Evolutionary conservation across 1,140 invertebrate species (phyloP).

Genomic region (Drosophila micromelanica): DNA sequence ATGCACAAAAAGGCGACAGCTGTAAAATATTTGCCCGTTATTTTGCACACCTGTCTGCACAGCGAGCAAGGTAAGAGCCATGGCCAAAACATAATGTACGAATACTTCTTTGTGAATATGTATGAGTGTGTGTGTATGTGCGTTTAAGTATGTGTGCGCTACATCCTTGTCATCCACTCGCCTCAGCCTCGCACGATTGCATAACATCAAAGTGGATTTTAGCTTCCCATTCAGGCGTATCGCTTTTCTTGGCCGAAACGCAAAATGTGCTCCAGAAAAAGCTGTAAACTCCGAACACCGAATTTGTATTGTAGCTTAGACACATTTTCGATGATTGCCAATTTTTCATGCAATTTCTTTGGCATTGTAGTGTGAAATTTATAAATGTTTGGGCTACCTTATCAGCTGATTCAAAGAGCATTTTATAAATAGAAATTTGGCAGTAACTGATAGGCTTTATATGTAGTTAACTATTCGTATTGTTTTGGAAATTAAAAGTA

Average conservation of each 20-base stretch:
- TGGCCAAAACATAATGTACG: slow-evolving; percentile 58
- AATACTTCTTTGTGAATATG: slow-evolving; percentile 25
- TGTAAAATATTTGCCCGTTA: slow-evolving; percentile 73
- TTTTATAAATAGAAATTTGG: neutral
- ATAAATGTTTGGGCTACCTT: slow-evolving; percentile 38
- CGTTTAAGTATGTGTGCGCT: neutral
- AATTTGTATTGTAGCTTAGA: slow-evolving; percentile 54
- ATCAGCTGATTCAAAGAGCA: neutral
- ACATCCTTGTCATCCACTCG: slow-evolving; percentile 33
- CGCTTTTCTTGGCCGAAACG: slow-evolving; percentile 34
- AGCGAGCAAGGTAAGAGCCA: slow-evolving; percentile 33
- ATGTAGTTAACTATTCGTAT: too few species aligned
- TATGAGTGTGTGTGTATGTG: neutral
- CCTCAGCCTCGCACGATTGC: slow-evolving; percentile 62
- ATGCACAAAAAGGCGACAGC: slow-evolving; percentile 48
- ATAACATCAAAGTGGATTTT: slow-evolving; percentile 71
- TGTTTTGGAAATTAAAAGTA: too few species aligned
- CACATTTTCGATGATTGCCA: slow-evolving; percentile 29
- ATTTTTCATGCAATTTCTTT: slow-evolving; percentile 35
- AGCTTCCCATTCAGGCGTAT: slow-evolving; percentile 40
- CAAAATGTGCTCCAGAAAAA: slow-evolving; percentile 22
- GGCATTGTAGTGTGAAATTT: slow-evolving; percentile 64
- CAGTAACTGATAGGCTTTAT: too few species aligned
- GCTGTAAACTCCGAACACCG: slow-evolving; percentile 35
- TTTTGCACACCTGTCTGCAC: slow-evolving; percentile 78